Evolutionary conservation across 1,140 invertebrate genomes (phyloP), one percentile per base, ranked within the genome.

Genomic region (Pentalonia nigronervosa): DNA sequence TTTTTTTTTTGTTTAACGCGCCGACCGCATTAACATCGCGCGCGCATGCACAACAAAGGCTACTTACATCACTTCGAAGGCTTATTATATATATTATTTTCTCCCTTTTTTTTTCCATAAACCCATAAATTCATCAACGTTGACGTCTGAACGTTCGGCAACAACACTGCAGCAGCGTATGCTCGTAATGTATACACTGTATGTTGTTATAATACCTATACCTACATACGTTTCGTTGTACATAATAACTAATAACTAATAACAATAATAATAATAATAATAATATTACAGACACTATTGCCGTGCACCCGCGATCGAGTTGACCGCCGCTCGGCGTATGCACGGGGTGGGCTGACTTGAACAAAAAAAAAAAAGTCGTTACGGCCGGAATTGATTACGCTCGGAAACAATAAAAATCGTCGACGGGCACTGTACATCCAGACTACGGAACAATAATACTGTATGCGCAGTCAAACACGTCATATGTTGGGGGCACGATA

Each of bases 111-210:
- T 92, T 50, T 41, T 56, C 76, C 56, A 41, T 86, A 93, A 93
- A 56, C 91, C 48, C 91, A 93, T 93, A 93, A 93, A 93, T 93
- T 50, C 91, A 83, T 93, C 91, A 93, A 93, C 47, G 47, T 67
- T 93, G 91, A 93, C 91, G 84, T 36, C 76, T n/a, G 34, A 93
- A 92, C 67, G 76, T 76, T 50, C 91, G 67, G 47, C 53, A 30
- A 56, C 76, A 84, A 93, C 67, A 81, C 76, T n/a, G 41, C 76
- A 47, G 23, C 45, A 45, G 7, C 14, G 6, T 50, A 45, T 45
- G 36, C 9, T 17, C 48, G 48, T 36, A 86, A 86, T 25, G 41
- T 45, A 67, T 67, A 67, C 60, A 67, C 60, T n/a, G 60, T 20
- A 36, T 48, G 84, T 87, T 47, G 45, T 87, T 48, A 25, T 87